Conservation (phyloP, 1,140 invertebrate species). For the Drosophila teissieri region DNA sequence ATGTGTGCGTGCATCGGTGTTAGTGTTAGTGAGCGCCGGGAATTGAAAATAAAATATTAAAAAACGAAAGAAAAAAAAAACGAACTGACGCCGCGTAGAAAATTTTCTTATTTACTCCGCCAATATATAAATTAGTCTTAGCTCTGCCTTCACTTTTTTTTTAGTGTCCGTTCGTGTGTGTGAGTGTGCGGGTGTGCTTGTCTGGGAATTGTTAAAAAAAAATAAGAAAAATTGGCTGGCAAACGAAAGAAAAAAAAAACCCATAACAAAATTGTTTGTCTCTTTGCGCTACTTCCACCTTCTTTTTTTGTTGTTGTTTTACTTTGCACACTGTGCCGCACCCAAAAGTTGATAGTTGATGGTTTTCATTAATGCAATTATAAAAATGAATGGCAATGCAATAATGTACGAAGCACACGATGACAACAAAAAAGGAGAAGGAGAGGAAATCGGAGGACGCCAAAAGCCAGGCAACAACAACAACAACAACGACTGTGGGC, state of each 20-base stretch:
- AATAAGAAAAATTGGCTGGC: conserved; percentile 28
- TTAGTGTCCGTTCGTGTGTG: conserved; percentile 35
- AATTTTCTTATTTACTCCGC: conserved; percentile 41
- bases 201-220: conserved; percentile 23
- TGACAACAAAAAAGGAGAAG: conserved; percentile 47
- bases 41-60: conserved; percentile 24
- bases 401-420: conserved; percentile 33
- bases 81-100: conserved; percentile 22
- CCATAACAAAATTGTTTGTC: conserved; percentile 29
- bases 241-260: conserved; percentile 18
- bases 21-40: conserved; percentile 31
- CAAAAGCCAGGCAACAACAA: conserved; percentile 20
- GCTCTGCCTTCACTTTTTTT: conserved; percentile 24
- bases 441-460: conserved; percentile 26
- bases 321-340: conserved; percentile 18
- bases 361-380: conserved; percentile 6
- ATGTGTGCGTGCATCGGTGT: conserved; percentile 15
- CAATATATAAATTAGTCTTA: conserved; percentile 4
- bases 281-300: conserved; percentile 11
- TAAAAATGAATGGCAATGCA: conserved; percentile 18
- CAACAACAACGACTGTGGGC: conserved; percentile 6
- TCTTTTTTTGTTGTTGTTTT: conserved; percentile 9
- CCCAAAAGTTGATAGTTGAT: conserved; percentile 27
- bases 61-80: neutral
- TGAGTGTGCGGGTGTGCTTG: conserved; percentile 19